Conservation (phyloP, 2,797 vertebrate species). For the Antennarius maculatus region DNA sequence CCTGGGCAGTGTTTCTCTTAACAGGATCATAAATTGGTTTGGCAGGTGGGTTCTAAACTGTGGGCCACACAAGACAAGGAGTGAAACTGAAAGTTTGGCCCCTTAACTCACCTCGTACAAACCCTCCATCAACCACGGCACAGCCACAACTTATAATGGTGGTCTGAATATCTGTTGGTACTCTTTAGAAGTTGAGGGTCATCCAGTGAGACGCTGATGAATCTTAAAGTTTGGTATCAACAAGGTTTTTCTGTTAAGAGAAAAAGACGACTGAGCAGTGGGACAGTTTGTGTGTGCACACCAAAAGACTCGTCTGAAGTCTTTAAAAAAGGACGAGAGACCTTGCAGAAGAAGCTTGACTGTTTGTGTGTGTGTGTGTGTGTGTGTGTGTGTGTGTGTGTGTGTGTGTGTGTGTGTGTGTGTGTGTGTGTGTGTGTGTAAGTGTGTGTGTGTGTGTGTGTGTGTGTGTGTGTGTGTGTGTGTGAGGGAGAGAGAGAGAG, state of each 20-base stretch:
- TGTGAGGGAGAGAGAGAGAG: conserved; percentile 2
- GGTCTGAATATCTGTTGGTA: neutral
- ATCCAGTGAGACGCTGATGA: neutral
- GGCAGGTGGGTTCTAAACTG: conserved; percentile 69
- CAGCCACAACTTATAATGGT: conserved; percentile 44
- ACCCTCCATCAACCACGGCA: neutral
- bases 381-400: too few relatives aligned
- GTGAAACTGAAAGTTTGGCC: conserved; percentile 42
- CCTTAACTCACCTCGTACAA: conserved; percentile 16
- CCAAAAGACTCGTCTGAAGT: conserved; percentile 9
- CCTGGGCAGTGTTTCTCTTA: conserved; percentile 71
- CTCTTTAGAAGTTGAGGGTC: neutral
- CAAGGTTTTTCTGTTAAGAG: neutral
- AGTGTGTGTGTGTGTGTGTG: too few relatives aligned
- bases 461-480: conserved; percentile 14
- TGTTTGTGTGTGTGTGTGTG: too few relatives aligned
- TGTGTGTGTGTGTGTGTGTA: too few relatives aligned
- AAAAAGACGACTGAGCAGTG: neutral
- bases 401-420: too few relatives aligned
- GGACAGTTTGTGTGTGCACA: neutral
- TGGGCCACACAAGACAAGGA: conserved; percentile 67
- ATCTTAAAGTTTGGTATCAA: neutral
- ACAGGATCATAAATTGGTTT: conserved; percentile 78
- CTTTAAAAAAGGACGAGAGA: conserved; percentile 20
- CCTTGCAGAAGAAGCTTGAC: conserved; percentile 9